Conservation (phyloP, 2,888 invertebrate genomes). For the Ochropacha duplaris region DNA sequence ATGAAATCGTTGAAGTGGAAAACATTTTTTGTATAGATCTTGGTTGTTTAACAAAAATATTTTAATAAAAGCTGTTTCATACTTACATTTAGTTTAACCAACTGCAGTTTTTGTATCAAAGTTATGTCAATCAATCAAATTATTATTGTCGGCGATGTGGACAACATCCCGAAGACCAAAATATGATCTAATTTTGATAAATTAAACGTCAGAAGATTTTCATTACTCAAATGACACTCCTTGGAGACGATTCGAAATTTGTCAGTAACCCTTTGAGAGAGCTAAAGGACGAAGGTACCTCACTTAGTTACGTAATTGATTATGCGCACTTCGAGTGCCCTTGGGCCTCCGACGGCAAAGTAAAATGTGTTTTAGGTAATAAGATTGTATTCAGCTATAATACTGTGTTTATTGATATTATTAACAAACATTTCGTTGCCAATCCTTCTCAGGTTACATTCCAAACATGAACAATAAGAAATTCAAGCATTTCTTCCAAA, state of each 20-base stretch:
- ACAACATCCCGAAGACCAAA: not conserved
- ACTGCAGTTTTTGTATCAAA: not conserved
- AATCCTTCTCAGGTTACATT: not conserved
- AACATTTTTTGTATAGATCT: conserved; percentile 35
- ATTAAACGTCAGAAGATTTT: conserved; percentile 2
- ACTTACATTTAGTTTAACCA: not conserved
- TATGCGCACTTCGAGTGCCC: conserved; percentile 2
- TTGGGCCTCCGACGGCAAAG: not conserved
- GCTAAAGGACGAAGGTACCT: not conserved
- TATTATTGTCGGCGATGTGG: not conserved
- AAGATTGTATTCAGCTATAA: not conserved
- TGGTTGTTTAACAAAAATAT: not conserved
- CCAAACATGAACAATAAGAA: not conserved
- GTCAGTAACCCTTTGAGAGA: conserved; percentile 3
- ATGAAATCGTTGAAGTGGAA: conserved; percentile 16
- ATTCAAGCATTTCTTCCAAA: no score
- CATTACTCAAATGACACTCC: conserved; percentile 1
- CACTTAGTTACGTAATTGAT: conserved; percentile 1
- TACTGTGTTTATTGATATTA: not conserved
- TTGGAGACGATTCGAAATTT: not conserved
- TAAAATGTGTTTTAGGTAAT: not conserved
- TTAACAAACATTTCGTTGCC: not conserved
- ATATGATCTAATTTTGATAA: not conserved
- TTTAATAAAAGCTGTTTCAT: not conserved
- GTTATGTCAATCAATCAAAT: not conserved